Conservation (phyloP, 2,888 invertebrate species). For the Himalopsyche tibetana region DNA sequence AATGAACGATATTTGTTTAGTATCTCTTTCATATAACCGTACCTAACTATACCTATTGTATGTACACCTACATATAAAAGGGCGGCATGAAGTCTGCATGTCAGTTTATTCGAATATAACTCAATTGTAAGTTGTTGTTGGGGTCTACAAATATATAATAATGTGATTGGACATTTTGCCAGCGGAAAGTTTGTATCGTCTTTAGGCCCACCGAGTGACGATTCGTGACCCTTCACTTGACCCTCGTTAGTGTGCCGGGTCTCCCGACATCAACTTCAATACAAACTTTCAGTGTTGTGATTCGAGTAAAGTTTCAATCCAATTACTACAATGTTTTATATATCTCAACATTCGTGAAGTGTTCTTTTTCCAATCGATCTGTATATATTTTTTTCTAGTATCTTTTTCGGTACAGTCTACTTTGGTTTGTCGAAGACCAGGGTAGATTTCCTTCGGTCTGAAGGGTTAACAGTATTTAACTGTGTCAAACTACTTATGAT, state of each 20-base stretch:
- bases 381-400: not conserved
- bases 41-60: too few relatives aligned
- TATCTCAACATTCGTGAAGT: not conserved
- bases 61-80: not conserved
- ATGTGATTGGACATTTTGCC: not conserved
- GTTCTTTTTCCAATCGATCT: not conserved
- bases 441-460: too few relatives aligned
- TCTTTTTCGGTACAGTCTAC: too few relatives aligned
- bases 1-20: too few relatives aligned
- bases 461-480: too few relatives aligned
- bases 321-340: slow-evolving; percentile 1
- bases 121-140: slow-evolving; percentile 18
- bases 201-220: slow-evolving; percentile 15
- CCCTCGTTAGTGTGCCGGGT: slow-evolving; percentile 12
- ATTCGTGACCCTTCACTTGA: slow-evolving; percentile 30
- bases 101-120: not conserved
- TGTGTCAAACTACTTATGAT: too few relatives aligned
- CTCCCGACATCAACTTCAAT: slow-evolving; percentile 21
- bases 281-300: slow-evolving; percentile 26
- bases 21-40: too few relatives aligned
- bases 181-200: slow-evolving; percentile 14
- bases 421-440: too few relatives aligned
- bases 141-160: slow-evolving; percentile 5
- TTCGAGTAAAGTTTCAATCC: slow-evolving; percentile 8
- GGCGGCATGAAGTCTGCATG: not conserved